These are phyloP conservation scores for Melangyna quadrimaculata DNA, from an alignment of 2,888 invertebrate species.

Conservation along the genomic window DNA sequence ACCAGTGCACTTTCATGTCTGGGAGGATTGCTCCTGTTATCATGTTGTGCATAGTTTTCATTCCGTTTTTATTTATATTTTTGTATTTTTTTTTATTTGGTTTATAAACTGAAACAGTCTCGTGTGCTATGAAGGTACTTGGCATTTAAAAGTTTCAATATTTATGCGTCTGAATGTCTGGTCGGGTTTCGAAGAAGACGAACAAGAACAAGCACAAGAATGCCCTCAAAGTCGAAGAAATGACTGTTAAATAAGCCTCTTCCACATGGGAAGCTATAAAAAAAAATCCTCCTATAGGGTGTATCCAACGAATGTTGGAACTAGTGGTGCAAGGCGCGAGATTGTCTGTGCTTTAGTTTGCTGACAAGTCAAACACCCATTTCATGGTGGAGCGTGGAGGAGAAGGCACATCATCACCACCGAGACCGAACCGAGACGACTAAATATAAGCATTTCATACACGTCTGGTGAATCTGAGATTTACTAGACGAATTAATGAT, in stretches of 20 bases:
- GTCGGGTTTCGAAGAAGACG: conserved; percentile 51
- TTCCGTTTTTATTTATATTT: conserved; percentile 6
- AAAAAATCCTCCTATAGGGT: conserved; percentile 3
- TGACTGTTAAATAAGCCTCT: conserved; percentile 54
- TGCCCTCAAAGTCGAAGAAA: conserved; percentile 53
- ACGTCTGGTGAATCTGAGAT: conserved; percentile 70
- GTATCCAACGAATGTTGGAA: conserved; percentile 45
- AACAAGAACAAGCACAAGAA: conserved; percentile 51
- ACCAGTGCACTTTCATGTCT: conserved; percentile 32
- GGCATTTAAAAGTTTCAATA: conserved; percentile 62
- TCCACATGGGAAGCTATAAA: conserved; percentile 44
- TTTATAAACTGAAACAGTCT: conserved; percentile 7
- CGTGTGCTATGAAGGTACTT: conserved; percentile 15
- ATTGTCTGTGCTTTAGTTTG: conserved; percentile 43
- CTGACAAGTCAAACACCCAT: conserved; percentile 43
- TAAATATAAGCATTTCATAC: conserved; percentile 68
- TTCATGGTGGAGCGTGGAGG: conserved; percentile 5
- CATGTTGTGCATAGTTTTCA: conserved; percentile 46
- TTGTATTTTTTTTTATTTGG: not conserved
- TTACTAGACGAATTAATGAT: conserved; percentile 71
- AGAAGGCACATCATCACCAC: conserved; percentile 49
- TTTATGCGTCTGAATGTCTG: conserved; percentile 72
- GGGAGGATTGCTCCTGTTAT: conserved; percentile 28
- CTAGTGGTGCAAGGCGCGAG: conserved; percentile 55
- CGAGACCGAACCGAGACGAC: conserved; percentile 61